phyloP scores from a whole-genome alignment of 2,113 vertebrate genomes.

The Albula glossodonta region DNA sequence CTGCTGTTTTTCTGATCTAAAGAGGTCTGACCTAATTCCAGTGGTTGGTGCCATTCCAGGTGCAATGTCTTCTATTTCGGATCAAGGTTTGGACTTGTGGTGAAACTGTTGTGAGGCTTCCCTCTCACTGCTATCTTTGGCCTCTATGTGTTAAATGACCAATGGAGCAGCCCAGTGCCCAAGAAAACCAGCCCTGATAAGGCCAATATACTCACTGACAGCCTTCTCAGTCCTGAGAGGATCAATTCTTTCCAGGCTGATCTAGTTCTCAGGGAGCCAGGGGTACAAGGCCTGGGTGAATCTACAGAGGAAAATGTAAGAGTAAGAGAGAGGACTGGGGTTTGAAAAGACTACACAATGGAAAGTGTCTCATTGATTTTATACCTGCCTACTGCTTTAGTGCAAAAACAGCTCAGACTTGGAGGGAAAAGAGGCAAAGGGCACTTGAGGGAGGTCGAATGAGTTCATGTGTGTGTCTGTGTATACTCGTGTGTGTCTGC shows the following conservation, averaged over 20 bases:
- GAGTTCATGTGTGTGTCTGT: background rate
- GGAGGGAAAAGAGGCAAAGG: background rate
- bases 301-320: background rate
- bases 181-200: no score
- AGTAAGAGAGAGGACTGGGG: background rate
- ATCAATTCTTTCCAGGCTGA: constrained; percentile 13
- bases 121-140: no score
- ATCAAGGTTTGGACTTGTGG: background rate
- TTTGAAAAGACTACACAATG: constrained; percentile 9
- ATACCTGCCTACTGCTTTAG: constrained; percentile 14
- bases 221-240: background rate
- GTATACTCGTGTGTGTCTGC: background rate
- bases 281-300: background rate
- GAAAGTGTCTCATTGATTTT: constrained; percentile 20
- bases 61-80: background rate
- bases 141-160: background rate
- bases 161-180: background rate
- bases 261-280: background rate
- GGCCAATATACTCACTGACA: background rate
- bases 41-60: background rate
- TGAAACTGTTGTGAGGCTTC: background rate
- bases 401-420: constrained; percentile 14
- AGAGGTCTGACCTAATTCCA: no score
- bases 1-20: no score
- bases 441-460: background rate